Evolutionary conservation across 2,113 vertebrate genomes (phyloP), one percentile per base, ranked within the genome.

Genomic region (Plectropomus leopardus): DNA sequence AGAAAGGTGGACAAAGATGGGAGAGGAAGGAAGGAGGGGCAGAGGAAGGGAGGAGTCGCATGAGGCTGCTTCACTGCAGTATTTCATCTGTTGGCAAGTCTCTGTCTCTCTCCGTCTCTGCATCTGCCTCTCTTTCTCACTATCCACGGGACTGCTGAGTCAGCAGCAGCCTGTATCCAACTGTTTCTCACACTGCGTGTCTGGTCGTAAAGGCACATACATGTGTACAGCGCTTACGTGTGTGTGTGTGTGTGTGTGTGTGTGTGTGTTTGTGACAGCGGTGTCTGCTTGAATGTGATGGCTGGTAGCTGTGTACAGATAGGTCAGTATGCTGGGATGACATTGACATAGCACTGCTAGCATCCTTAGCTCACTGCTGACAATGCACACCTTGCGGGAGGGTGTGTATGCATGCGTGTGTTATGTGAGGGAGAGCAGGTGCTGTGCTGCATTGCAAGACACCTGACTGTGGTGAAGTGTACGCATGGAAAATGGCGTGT

Each of bases 31-130:
- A 84, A 75, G 84, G 81, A 90, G 83, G 82, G 85, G 78, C 72
- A 75, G 72, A 70, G 68, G 70, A 72, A 80, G 63, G 78, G 79
- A 86, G 88, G 77, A 80, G 87, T 86, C 32, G 57, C 79, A 80
- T 63, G 83, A 87, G 72, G 53, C 79, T 78, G 83, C 83, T 76
- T 75, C 82, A 90, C 92, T 94, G 93, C 92, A 93, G 92, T 88
- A 92, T 90, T 91, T 93, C 82, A 89, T 89, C 76, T 86, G 82
- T 78, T 90, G 80, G 88, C 84, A 59, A 81, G 69, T 86, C 42
- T 64, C 61, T 45, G 15, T 76, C 66, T 83, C 59, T 50, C 78
- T 64, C 44, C 30, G 13, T 76, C 36, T 83, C 86, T 71, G 86
- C 82, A 85, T 86, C 86, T 92, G 74, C 70, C 76, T 86, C 67